Conservation (phyloP, 2,888 invertebrate genomes). For the Himalopsyche kuldschensis region DNA sequence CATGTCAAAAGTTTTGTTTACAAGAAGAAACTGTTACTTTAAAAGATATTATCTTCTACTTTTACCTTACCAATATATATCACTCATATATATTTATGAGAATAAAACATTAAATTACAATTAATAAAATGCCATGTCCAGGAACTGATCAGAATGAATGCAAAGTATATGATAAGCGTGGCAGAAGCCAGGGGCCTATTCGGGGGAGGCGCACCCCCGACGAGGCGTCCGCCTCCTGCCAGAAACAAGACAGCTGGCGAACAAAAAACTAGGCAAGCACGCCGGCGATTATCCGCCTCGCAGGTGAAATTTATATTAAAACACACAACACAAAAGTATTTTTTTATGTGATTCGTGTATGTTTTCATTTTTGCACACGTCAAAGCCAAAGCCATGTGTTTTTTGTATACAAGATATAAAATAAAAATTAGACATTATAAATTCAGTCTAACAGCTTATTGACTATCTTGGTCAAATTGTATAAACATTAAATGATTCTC, state of each 20-base stretch:
- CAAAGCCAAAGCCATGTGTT: not conserved
- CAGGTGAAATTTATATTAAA: constrained; percentile 15
- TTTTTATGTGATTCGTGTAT: not conserved
- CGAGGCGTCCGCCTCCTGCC: constrained; percentile 48
- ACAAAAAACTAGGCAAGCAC: constrained; percentile 39
- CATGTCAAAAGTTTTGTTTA: too few relatives aligned
- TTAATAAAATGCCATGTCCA: constrained; percentile 42
- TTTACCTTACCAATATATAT: too few relatives aligned
- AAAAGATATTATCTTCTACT: too few relatives aligned
- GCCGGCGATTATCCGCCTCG: constrained; percentile 25
- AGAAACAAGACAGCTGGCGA: constrained; percentile 48
- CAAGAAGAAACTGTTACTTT: too few relatives aligned
- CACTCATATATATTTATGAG: too few relatives aligned
- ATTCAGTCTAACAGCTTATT: too few relatives aligned
- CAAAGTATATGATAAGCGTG: constrained; percentile 81
- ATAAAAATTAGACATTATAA: too few relatives aligned
- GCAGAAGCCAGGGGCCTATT: constrained; percentile 81
- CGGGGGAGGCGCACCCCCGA: constrained; percentile 56
- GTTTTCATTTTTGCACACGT: not conserved
- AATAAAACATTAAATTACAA: not conserved
- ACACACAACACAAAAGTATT: not conserved
- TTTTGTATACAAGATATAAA: not conserved
- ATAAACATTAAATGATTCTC: too few relatives aligned
- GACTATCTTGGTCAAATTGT: too few relatives aligned
- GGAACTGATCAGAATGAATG: constrained; percentile 76